Conservation (phyloP, 2,797 vertebrate genomes). For the Ataeniobius toweri region DNA sequence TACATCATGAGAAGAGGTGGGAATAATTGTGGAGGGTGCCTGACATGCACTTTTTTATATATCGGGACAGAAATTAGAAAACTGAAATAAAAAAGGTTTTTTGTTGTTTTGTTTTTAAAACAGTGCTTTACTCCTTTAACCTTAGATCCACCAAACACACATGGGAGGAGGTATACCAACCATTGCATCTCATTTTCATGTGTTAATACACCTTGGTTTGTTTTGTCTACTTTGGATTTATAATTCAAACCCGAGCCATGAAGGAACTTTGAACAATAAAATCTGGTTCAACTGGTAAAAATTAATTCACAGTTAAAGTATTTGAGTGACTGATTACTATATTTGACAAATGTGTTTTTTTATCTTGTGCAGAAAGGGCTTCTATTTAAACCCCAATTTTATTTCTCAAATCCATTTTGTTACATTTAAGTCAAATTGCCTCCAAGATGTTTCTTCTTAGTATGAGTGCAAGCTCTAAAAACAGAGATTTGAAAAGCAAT, state of each 20-base stretch:
- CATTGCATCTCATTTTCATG: background rate
- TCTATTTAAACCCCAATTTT: constrained; percentile 20
- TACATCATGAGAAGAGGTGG: background rate
- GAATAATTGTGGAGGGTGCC: background rate
- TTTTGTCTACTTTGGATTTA: constrained; percentile 5
- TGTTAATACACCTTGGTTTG: background rate
- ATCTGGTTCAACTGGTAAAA: background rate
- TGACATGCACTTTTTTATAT: background rate
- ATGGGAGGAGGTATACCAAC: background rate
- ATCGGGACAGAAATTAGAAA: background rate
- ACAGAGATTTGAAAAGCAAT: constrained; percentile 23
- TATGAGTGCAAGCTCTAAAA: constrained; percentile 20
- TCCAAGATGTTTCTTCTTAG: constrained; percentile 12
- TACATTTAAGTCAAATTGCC: constrained; percentile 36
- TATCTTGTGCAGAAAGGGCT: constrained; percentile 4
- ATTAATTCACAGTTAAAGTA: constrained; percentile 5
- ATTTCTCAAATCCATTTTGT: constrained; percentile 35
- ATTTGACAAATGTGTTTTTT: background rate
- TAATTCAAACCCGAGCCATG: background rate
- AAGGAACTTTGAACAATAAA: constrained; percentile 14
- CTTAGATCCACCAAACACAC: background rate
- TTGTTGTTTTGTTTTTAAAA: background rate
- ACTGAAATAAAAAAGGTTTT: background rate
- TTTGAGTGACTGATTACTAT: background rate
- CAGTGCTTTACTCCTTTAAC: background rate